A percentile compares a stretch with the other conserved stretches of the same genome.
Conservation (phyloP, 2,113 vertebrate species). For the Macheiramphus alcinus region DNA sequence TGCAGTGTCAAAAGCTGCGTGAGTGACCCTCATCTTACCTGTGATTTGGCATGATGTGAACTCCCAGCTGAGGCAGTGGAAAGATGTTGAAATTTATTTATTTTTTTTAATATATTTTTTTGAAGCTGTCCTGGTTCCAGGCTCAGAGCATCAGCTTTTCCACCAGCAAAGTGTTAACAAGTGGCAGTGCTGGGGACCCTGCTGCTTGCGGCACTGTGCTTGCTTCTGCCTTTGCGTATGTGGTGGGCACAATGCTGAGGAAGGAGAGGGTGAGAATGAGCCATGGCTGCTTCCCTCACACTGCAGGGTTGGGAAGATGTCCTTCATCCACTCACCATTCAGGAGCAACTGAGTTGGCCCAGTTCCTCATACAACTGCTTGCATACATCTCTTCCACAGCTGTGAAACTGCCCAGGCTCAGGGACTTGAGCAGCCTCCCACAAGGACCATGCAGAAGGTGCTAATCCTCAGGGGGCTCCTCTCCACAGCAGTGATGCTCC, state of each 20-base stretch:
- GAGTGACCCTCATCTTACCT: neutral
- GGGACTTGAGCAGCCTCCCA: neutral
- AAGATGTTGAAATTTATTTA: neutral
- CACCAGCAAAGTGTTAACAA: too few relatives aligned
- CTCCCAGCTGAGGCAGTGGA: neutral
- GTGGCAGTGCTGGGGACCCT: neutral
- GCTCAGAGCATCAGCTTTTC: accelerated
- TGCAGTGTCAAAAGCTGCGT: neutral
- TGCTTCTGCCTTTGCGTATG: neutral
- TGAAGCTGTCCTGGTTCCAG: neutral
- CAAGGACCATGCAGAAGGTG: neutral
- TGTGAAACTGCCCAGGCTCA: neutral
- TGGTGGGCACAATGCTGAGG: neutral
- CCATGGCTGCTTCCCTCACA: neutral
- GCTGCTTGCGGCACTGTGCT: accelerated
- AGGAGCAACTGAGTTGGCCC: neutral
- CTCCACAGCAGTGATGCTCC: neutral
- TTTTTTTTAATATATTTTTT: neutral
- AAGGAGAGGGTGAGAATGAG: neutral
- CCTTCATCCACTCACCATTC: neutral
- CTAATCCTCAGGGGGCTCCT: neutral
- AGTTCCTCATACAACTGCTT: neutral
- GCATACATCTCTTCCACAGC: neutral
- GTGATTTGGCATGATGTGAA: neutral
- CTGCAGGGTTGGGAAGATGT: neutral